Percentiles rank a stretch among this genome's conserved stretches.
phyloP scores from a whole-genome alignment of 2,888 invertebrate species.

The Enchytraeus crypticus region DNA sequence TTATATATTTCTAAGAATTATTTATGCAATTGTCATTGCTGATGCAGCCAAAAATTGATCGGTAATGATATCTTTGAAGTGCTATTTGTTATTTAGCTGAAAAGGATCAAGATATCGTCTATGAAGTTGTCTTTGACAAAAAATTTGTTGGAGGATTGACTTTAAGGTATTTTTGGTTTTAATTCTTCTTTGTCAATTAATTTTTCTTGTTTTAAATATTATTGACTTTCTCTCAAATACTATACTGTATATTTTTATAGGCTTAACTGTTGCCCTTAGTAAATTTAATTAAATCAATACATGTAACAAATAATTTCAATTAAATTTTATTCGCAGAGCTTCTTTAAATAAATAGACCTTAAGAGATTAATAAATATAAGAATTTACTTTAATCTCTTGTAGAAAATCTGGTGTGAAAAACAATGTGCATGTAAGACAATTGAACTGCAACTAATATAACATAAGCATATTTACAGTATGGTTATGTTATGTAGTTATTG shows the following conservation, averaged over 20 bases:
- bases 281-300: background rate
- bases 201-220: background rate
- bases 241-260: background rate
- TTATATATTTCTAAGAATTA: too few species aligned
- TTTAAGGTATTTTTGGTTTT: constrained; percentile 49
- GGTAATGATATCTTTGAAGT: too few species aligned
- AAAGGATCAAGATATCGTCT: constrained; percentile 55
- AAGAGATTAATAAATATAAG: too few species aligned
- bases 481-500: too few species aligned
- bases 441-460: too few species aligned
- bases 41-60: too few species aligned
- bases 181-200: background rate
- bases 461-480: too few species aligned
- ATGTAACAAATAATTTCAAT: background rate
- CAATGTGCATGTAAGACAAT: too few species aligned
- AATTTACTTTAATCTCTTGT: too few species aligned
- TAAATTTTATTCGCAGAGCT: background rate
- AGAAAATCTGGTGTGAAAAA: too few species aligned
- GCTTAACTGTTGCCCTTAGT: background rate
- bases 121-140: constrained; percentile 73
- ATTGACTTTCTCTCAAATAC: too few species aligned
- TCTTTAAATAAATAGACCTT: background rate
- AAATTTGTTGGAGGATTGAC: constrained; percentile 62
- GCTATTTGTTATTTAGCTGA: constrained; percentile 27
- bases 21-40: too few species aligned